These are phyloP conservation scores for Heterochromis multidens DNA, from an alignment of 2,113 vertebrate genomes.

Conservation along the genomic window DNA sequence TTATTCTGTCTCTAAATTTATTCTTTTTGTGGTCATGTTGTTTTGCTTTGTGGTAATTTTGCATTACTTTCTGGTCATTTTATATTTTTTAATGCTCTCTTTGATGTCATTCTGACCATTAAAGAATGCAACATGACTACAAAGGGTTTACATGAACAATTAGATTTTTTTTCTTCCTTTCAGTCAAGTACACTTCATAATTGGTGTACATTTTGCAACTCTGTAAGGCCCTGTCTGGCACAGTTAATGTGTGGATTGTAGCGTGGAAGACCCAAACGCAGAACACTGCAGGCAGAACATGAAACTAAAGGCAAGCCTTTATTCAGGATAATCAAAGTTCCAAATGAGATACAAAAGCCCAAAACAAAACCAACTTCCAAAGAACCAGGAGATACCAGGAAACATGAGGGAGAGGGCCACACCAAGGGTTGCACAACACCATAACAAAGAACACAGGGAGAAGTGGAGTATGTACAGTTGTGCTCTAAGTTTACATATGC, in stretches of 20 bases:
- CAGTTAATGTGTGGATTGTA: neutral
- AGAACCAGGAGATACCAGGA: neutral
- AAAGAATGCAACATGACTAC: neutral
- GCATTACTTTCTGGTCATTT: neutral
- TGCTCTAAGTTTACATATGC: too few species aligned
- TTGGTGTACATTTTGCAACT: neutral
- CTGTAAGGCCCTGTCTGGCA: rapidly evolving
- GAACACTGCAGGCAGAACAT: neutral
- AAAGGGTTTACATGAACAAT: neutral
- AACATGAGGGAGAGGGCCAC: neutral
- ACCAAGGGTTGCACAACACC: too few species aligned
- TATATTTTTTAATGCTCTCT: neutral
- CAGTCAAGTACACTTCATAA: neutral
- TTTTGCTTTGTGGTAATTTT: neutral
- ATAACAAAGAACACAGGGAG: too few species aligned
- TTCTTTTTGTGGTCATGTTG: neutral
- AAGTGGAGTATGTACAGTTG: too few species aligned
- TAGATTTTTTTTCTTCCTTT: neutral
- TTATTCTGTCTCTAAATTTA: neutral
- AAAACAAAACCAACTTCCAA: neutral
- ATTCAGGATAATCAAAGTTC: neutral
- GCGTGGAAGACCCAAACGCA: neutral
- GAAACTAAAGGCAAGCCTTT: neutral
- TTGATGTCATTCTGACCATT: neutral
- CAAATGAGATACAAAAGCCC: neutral